Conservation (phyloP, 2,888 invertebrate genomes). For the Nasonovia ribisnigri region DNA sequence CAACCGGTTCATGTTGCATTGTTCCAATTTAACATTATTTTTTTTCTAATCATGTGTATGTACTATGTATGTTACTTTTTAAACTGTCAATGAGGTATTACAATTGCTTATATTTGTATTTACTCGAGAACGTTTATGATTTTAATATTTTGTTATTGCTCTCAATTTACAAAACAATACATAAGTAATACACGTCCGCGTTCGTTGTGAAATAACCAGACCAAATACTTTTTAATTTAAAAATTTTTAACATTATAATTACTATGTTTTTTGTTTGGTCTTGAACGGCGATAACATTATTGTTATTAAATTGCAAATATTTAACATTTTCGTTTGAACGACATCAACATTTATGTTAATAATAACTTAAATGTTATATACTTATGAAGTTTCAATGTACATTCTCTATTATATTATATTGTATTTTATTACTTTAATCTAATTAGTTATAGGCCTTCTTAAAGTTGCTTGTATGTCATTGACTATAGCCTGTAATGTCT, state of each 20-base stretch:
- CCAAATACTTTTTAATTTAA: slow-evolving; percentile 44
- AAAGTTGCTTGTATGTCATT: background rate
- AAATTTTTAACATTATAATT: slow-evolving; percentile 50
- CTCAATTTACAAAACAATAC: slow-evolving; percentile 58
- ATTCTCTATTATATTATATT: background rate
- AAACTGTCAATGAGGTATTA: slow-evolving; percentile 51
- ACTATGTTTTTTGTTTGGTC: slow-evolving; percentile 55
- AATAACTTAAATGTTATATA: background rate
- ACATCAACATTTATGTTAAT: background rate
- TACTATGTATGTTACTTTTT: slow-evolving; percentile 57
- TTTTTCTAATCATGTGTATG: slow-evolving; percentile 30
- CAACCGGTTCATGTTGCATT: slow-evolving; percentile 64
- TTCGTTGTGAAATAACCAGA: slow-evolving; percentile 36
- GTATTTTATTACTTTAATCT: background rate
- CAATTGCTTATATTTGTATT: slow-evolving; percentile 42
- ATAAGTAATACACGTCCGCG: slow-evolving; percentile 48
- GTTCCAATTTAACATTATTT: slow-evolving; percentile 61
- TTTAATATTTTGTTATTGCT: slow-evolving; percentile 55
- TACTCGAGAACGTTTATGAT: background rate
- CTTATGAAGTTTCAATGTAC: background rate
- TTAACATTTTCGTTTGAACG: slow-evolving; percentile 11
- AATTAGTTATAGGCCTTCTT: background rate
- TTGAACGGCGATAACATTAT: slow-evolving; percentile 27
- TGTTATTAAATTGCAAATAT: slow-evolving; percentile 35
- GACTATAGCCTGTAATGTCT: background rate